Evolutionary conservation across 1,140 invertebrate species (phyloP).

Genomic region (Camponotus pennsylvanicus): DNA sequence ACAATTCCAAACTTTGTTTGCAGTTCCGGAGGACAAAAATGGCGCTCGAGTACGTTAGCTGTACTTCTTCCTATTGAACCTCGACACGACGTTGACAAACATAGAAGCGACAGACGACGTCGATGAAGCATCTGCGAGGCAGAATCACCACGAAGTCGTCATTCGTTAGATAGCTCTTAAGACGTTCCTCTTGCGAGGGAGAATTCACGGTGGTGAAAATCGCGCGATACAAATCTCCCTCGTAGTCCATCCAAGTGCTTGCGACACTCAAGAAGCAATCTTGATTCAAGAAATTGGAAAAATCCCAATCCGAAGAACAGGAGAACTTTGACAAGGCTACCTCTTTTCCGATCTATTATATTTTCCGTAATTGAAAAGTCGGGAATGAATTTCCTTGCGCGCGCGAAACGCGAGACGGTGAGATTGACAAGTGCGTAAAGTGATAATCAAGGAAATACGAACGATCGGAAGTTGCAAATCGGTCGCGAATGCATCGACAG

Average conservation of each 20-base stretch:
- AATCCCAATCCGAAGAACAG: background rate
- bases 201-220: conserved; percentile 12
- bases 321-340: background rate
- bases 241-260: background rate
- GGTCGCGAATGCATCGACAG: conserved; percentile 13
- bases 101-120: conserved; percentile 28
- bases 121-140: conserved; percentile 47
- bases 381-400: conserved; percentile 14
- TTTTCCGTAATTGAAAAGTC: conserved; percentile 11
- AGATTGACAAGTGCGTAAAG: background rate
- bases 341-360: background rate
- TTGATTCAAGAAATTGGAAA: background rate
- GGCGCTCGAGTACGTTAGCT: conserved; percentile 20
- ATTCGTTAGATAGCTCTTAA: conserved; percentile 24
- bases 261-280: background rate
- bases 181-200: background rate
- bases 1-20: conserved; percentile 38
- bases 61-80: conserved; percentile 44
- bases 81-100: conserved; percentile 4
- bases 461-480: conserved; percentile 5
- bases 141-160: conserved; percentile 32
- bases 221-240: background rate
- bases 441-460: background rate
- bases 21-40: conserved; percentile 58
- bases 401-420: background rate